Base-by-base conservation (phyloP, 2,888 invertebrate genomes). In the Oligia strigilis region DNA sequence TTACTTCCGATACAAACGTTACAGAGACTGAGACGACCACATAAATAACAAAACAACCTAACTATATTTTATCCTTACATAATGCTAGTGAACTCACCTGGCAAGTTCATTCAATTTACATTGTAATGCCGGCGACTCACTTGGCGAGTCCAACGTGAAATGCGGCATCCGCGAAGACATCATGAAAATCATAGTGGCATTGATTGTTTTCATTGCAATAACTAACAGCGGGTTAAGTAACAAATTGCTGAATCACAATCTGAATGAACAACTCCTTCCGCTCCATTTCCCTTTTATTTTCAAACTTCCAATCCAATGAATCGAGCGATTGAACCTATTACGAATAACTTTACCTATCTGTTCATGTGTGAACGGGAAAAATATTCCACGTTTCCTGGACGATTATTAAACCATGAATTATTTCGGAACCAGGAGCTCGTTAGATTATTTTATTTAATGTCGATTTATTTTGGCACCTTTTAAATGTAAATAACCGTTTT, bases 251-350 rank as follows among this genome's bases (percentile, higher is more conserved):
- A 95, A 92, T 94, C 94, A 92, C 92, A 94, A 93, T 93, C 90
- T 92, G 94, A 94, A 94, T 94, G 93, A 95, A 92, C 93, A 94
- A 92, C 94, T 93, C 92, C 92, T 95, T 95, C 94, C 95, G 92
- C 93, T 91, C 94, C 94, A 94, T 95, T 95, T 93, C 94, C 92
- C 94, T 92, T 94, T 95, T 95, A 95, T 95, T 95, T 95, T 94
- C 91, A 94, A 95, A 94, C 93, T 95, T 95, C 95, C 95, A 93
- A 94, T 92, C 91, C 94, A 94, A 90, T 94, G 95, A 92, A 89
- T 94, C 94, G 93, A 89, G 88, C 94, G 93, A 95, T 95, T 95
- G 93, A 94, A 94, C 94, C 93, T 94, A 94, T 94, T 94, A 94
- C 93, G 93, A 93, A 94, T 93, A 94, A 94, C 94, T 94, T 94